Conservation (phyloP, 2,113 vertebrate species). For the Miniopterus natalensis region DNA sequence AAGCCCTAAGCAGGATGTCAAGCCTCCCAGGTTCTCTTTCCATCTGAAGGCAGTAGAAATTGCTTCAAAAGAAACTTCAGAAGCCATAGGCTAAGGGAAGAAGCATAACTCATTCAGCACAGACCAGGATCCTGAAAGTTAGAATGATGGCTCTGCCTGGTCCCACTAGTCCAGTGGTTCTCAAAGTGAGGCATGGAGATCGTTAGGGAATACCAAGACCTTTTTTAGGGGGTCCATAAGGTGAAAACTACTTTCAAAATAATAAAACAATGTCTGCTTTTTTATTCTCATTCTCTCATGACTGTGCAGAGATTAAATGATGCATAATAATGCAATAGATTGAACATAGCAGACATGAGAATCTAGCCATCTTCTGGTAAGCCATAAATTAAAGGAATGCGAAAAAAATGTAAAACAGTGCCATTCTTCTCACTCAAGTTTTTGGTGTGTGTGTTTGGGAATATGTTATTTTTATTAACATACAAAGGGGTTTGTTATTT, state of each 20-base stretch:
- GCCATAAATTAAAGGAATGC: not conserved
- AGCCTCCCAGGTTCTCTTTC: not conserved
- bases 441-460: not conserved
- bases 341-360: not conserved
- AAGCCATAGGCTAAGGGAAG: not conserved
- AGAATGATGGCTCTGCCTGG: not conserved
- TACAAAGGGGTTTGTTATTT: not conserved
- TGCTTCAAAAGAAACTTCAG: not conserved
- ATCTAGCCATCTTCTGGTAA: not conserved
- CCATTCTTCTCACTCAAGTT: not conserved
- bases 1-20: not conserved
- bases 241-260: slow-evolving; percentile 12
- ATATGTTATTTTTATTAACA: not conserved
- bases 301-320: not conserved
- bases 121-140: not conserved
- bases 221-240: not conserved
- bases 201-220: not conserved
- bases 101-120: not conserved
- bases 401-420: not conserved
- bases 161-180: not conserved
- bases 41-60: not conserved
- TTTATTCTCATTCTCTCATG: not conserved
- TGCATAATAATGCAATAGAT: not conserved
- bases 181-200: not conserved
- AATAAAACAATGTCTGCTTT: not conserved